Conservation (phyloP, 2,113 vertebrate genomes). For the Vidua chalybeata region DNA sequence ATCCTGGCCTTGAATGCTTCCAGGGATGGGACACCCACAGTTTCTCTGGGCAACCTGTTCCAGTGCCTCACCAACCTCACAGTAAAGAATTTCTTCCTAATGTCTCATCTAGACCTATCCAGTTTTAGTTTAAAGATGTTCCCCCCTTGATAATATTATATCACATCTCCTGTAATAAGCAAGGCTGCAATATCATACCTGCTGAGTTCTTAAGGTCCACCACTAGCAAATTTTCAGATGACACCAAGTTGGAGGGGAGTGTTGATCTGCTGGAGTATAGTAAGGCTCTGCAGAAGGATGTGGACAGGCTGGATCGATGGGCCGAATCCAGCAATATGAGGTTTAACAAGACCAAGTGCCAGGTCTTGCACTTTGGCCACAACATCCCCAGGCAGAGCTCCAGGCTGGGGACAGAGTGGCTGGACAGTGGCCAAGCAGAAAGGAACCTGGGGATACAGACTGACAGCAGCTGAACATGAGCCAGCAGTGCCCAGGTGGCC, state of each 20-base stretch:
- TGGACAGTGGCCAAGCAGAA: not conserved
- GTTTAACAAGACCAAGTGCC: not conserved
- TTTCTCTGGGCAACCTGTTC: not conserved
- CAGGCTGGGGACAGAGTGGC: not conserved
- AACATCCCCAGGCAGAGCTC: not conserved
- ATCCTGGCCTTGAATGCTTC: not conserved
- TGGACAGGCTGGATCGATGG: not conserved
- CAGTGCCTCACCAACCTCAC: not conserved
- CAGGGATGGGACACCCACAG: not conserved
- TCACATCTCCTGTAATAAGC: not conserved
- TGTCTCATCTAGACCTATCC: not conserved
- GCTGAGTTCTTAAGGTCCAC: not conserved
- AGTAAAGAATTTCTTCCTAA: not conserved
- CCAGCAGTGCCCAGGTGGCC: not conserved
- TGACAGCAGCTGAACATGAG: not conserved
- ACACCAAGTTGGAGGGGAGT: not conserved
- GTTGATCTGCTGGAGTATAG: too few species aligned
- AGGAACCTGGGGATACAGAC: not conserved
- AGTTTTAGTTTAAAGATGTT: not conserved
- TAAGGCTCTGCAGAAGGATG: not conserved
- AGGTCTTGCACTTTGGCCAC: not conserved
- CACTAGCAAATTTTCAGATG: not conserved
- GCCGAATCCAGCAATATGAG: rapidly evolving
- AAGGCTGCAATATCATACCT: not conserved
- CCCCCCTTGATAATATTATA: not conserved